A percentile compares a stretch with the other conserved stretches of the same genome.
Conservation (phyloP, 2,113 vertebrate species). For the Tretioscincus oriximinensis region DNA sequence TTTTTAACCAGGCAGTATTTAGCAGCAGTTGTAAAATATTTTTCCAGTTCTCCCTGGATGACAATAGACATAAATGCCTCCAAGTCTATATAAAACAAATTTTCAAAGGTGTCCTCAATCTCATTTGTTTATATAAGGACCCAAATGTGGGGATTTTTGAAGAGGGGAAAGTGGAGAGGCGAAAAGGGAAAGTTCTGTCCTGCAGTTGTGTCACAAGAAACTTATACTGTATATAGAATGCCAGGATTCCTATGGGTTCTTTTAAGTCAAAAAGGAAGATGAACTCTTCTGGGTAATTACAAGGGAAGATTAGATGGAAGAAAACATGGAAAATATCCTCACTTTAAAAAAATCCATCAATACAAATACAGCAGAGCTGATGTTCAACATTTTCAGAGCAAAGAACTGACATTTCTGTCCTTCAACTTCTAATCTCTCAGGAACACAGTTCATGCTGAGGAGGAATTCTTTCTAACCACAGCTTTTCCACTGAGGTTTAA, state of each 20-base stretch:
- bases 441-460: neutral
- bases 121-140: too few species aligned
- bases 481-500: neutral
- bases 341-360: neutral
- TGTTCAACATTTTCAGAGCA: neutral
- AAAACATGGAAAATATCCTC: conserved; percentile 6
- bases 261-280: neutral
- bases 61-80: too few species aligned
- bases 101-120: too few species aligned
- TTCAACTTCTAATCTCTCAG: neutral
- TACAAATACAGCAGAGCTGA: neutral
- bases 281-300: neutral
- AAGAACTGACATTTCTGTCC: neutral
- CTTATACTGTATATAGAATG: neutral
- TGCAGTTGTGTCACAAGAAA: neutral
- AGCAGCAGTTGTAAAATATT: too few species aligned
- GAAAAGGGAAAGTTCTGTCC: too few species aligned
- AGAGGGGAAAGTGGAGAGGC: too few species aligned
- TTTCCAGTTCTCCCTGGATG: too few species aligned
- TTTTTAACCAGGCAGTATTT: too few species aligned
- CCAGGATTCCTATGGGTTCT: neutral
- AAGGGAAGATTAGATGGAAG: neutral
- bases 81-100: too few species aligned
- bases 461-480: neutral
- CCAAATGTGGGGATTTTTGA: too few species aligned